These are phyloP conservation scores for Calliphora vicina DNA, from an alignment of 1,140 invertebrate genomes.

Conservation along the genomic window DNA sequence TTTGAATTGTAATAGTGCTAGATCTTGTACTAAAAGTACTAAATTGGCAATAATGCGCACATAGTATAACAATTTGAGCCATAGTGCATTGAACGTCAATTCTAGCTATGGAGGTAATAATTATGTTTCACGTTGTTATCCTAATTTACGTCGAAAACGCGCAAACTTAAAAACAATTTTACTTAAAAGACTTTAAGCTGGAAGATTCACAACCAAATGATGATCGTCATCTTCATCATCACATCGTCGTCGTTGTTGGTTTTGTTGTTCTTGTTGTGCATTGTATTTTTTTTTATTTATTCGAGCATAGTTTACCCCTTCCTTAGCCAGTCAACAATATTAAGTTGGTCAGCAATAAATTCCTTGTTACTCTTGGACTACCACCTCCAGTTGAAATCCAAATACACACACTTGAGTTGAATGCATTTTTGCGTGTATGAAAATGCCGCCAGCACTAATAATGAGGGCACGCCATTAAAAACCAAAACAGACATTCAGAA, in stretches of 20 bases:
- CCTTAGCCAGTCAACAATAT: not conserved
- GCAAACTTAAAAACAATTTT: conserved; percentile 18
- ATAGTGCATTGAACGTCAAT: not conserved
- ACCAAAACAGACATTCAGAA: conserved; percentile 28
- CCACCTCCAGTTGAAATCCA: not conserved
- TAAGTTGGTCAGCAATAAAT: not conserved
- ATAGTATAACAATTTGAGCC: no score
- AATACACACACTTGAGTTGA: conserved; percentile 48
- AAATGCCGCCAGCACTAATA: conserved; percentile 19
- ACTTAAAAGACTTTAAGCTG: conserved; percentile 31
- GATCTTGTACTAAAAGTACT: no score
- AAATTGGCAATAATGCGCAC: no score
- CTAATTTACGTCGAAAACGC: not conserved
- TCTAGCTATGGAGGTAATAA: not conserved
- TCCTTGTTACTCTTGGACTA: not conserved
- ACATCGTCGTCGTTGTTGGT: not conserved
- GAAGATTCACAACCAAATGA: not conserved
- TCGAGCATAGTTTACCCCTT: not conserved
- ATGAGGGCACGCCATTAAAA: conserved; percentile 37
- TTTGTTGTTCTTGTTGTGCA: not conserved
- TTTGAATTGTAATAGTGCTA: no score
- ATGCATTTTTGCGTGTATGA: conserved; percentile 40
- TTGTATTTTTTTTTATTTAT: not conserved
- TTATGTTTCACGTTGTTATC: conserved; percentile 37
- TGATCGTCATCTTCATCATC: not conserved